A percentile compares a stretch with the other conserved stretches of the same genome.
Conservation (phyloP, 2,113 vertebrate genomes). For the Formicarius rufipectus region DNA sequence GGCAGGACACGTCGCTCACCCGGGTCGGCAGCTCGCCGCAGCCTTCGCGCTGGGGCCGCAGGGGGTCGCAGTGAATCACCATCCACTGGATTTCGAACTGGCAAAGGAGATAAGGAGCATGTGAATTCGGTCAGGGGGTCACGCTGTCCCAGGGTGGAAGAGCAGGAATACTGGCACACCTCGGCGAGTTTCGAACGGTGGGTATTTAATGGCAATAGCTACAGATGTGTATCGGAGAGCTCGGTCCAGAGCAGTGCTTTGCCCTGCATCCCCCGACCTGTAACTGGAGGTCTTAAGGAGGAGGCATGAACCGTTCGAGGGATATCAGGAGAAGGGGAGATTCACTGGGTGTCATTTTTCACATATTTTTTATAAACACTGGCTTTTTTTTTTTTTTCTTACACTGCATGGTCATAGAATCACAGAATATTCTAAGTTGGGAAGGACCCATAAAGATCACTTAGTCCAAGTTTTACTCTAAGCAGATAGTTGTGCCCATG, state of each 20-base stretch:
- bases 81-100: constrained; percentile 91
- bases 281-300: neutral
- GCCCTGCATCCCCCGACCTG: neutral
- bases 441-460: neutral
- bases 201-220: neutral
- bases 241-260: neutral
- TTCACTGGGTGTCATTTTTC: neutral
- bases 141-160: neutral
- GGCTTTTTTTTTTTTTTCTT: neutral
- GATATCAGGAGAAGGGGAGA: neutral
- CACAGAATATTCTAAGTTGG: neutral
- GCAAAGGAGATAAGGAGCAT: neutral
- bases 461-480: neutral
- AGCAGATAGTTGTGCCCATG: neutral
- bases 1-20: constrained; percentile 42
- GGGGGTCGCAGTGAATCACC: constrained; percentile 86
- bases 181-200: neutral
- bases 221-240: neutral
- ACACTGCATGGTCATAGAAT: neutral
- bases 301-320: fast-evolving
- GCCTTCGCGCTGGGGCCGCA: constrained; percentile 75
- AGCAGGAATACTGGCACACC: too few species aligned
- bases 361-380: neutral
- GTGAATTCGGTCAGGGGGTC: neutral
- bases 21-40: constrained; percentile 77